phyloP scores from a whole-genome alignment of 2,797 vertebrate genomes.

The Rhinatrema bivittatum region DNA sequence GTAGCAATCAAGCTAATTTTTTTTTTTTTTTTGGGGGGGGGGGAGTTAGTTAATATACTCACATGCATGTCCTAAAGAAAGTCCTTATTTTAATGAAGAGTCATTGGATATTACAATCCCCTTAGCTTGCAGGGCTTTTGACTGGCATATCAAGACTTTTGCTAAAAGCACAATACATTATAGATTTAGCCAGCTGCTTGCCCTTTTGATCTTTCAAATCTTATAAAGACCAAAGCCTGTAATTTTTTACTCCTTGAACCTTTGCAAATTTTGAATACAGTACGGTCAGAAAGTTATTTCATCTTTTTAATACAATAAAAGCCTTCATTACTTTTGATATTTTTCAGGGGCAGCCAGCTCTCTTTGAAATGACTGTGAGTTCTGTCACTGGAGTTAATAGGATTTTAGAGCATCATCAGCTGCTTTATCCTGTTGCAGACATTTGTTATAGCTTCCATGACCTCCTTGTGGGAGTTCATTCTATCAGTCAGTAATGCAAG shows the following conservation, averaged over 20 bases:
- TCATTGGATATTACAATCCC: conserved; percentile 49
- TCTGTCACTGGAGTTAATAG: conserved; percentile 23
- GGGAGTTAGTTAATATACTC: conserved; percentile 43
- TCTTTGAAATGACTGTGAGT: conserved; percentile 18
- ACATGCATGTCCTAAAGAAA: conserved; percentile 26
- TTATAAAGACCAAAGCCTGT: conserved; percentile 34
- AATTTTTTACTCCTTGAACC: conserved; percentile 41
- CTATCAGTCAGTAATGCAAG: conserved; percentile 10
- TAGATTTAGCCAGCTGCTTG: conserved; percentile 53
- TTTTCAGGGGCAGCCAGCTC: conserved; percentile 16
- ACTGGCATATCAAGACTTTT: conserved; percentile 49
- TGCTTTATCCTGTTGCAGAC: conserved; percentile 3
- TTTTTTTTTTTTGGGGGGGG: no score
- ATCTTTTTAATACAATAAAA: conserved; percentile 27
- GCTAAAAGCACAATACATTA: conserved; percentile 49
- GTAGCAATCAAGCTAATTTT: no score
- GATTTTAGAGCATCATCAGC: conserved; percentile 15
- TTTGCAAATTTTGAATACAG: conserved; percentile 21
- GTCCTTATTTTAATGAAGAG: conserved; percentile 28
- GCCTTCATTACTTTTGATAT: conserved; percentile 21
- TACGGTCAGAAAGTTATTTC: conserved; percentile 26
- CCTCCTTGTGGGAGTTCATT: conserved; percentile 1
- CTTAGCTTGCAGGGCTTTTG: conserved; percentile 42
- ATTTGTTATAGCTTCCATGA: conserved; percentile 20
- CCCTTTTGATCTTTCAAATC: conserved; percentile 52